These are phyloP conservation scores for Marasmarcha lunaedactyla DNA, from an alignment of 2,888 invertebrate genomes.

Conservation along the genomic window DNA sequence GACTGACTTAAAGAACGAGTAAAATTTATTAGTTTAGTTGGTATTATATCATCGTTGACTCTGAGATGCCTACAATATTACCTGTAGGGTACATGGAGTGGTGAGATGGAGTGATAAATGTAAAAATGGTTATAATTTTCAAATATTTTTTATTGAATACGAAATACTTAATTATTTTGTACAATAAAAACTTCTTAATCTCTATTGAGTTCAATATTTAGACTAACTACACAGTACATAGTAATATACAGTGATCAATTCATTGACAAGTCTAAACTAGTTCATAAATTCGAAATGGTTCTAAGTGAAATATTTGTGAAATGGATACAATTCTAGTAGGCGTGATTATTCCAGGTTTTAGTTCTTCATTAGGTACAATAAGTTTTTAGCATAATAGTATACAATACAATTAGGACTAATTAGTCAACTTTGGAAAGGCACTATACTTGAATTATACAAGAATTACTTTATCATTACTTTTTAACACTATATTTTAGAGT, in stretches of 20 bases:
- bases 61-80: too few species aligned
- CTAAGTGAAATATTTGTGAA: background rate
- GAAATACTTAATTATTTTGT: slow-evolving; percentile 34
- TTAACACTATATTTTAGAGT: too few species aligned
- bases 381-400: slow-evolving; percentile 21
- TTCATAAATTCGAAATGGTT: slow-evolving; percentile 1
- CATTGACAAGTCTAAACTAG: slow-evolving; percentile 23
- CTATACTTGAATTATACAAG: slow-evolving; percentile 49
- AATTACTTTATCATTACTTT: slow-evolving; percentile 16
- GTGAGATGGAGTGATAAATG: too few species aligned
- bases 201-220: slow-evolving; percentile 43
- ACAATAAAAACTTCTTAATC: slow-evolving; percentile 49
- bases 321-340: background rate
- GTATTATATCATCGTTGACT: too few species aligned
- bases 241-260: slow-evolving; percentile 9
- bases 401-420: slow-evolving; percentile 29
- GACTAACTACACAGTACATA: slow-evolving; percentile 31
- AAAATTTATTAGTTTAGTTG: too few species aligned
- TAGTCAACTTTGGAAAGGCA: slow-evolving; percentile 52
- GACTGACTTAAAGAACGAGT: too few species aligned
- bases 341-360: background rate
- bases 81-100: too few species aligned
- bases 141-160: slow-evolving; percentile 36
- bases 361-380: too few species aligned
- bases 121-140: slow-evolving; percentile 17